Evolutionary conservation across 1,140 invertebrate species (phyloP).

Genomic region (Onthophagus taurus): DNA sequence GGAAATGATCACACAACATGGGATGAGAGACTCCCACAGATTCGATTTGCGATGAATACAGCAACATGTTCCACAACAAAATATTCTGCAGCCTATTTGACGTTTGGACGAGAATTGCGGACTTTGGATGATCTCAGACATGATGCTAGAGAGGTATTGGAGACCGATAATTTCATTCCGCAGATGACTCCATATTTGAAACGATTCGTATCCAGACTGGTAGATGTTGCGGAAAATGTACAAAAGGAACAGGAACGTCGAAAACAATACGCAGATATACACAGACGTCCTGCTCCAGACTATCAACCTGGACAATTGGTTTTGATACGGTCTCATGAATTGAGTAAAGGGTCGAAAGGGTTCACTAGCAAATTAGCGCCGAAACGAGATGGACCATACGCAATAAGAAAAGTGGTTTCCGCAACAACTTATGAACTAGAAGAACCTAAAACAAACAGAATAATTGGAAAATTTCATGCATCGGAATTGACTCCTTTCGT

Average conservation of each 20-base stretch:
- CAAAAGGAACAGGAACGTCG: background rate
- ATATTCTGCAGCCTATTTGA: conserved; percentile 32
- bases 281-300: background rate
- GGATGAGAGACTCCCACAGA: conserved; percentile 25
- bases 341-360: background rate
- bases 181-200: background rate
- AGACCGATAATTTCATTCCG: conserved; percentile 1
- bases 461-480: too few species aligned
- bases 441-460: too few species aligned
- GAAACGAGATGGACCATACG: background rate
- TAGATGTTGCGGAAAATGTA: background rate
- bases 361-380: background rate
- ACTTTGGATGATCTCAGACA: conserved; percentile 15
- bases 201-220: background rate
- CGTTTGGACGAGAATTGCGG: conserved; percentile 28
- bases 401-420: background rate
- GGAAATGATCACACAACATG: conserved; percentile 32
- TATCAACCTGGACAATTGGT: background rate
- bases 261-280: background rate
- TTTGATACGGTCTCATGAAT: background rate
- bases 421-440: too few species aligned
- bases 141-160: conserved; percentile 13
- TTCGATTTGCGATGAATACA: conserved; percentile 31
- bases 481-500: too few species aligned
- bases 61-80: conserved; percentile 23